Conservation (phyloP, 2,797 vertebrate genomes). For the Moxostoma hubbsi region DNA sequence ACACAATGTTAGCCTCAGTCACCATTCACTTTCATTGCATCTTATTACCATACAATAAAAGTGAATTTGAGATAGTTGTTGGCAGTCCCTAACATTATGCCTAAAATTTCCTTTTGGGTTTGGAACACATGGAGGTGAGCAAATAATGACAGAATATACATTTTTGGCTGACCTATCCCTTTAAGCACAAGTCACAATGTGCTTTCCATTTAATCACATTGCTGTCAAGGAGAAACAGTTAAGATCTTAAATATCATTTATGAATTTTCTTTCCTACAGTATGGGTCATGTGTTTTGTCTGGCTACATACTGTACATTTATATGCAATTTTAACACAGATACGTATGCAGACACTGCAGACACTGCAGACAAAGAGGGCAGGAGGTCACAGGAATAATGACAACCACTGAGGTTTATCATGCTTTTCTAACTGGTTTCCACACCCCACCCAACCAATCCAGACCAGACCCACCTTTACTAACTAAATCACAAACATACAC, state of each 20-base stretch:
- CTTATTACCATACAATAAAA: too few species aligned
- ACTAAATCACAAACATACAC: slow-evolving; percentile 1
- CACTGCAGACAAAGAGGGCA: slow-evolving; percentile 24
- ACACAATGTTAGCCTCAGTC: too few species aligned
- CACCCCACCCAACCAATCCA: slow-evolving; percentile 42
- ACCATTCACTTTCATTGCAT: too few species aligned
- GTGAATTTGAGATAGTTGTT: too few species aligned
- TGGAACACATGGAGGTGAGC: too few species aligned
- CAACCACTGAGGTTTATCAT: slow-evolving; percentile 44
- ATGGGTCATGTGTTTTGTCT: neutral
- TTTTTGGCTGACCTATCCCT: neutral
- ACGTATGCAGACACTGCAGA: too few species aligned
- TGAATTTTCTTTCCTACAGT: too few species aligned
- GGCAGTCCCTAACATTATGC: too few species aligned
- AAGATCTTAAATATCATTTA: neutral
- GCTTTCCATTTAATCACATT: neutral
- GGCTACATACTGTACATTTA: slow-evolving; percentile 10
- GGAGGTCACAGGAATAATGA: slow-evolving; percentile 9
- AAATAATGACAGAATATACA: too few species aligned
- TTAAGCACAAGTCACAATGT: neutral
- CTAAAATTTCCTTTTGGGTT: too few species aligned
- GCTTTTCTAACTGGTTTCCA: slow-evolving; percentile 43
- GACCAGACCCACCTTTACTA: slow-evolving; percentile 25
- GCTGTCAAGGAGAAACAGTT: neutral
- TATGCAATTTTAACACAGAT: slow-evolving; percentile 2